Base-by-base conservation (phyloP, 2,113 vertebrate species). In the Spea bombifrons region DNA sequence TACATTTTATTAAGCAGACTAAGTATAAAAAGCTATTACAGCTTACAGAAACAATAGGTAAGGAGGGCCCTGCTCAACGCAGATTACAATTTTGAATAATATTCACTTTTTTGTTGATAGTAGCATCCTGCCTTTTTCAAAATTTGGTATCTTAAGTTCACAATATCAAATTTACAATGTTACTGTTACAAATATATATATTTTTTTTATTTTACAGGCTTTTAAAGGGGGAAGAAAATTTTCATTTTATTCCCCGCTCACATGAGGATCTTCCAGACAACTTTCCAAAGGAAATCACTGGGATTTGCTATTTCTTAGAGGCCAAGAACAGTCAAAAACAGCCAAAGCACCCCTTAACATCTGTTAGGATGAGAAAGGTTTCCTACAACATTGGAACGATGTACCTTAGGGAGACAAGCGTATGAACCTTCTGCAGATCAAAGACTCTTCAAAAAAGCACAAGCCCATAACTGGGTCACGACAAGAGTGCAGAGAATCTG, bases 381-480 rank as follows among this genome's bases (percentile, higher is more conserved):
- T 97, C 97, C 82, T 99, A 99, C 91, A 97, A 95, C 91, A 99
- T 99, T 3, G 97, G 97, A 84, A 99, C 97, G 86, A 99, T 99
- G 97, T 99, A 99, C 89, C 94, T 99, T 78, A 94, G 96, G 88
- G 97, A 99, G 89, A 99, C 97, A 2, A 99, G 97, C 90, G 91
- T 99, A 92, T 99, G 94, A 96, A 83, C 82, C 84, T 75, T 82
- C 86, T 81, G 57, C 82, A 84, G 86, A 87, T 89, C 85, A 86
- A 87, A 92, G 90, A 92, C 89, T 90, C 43, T 3, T 88, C 86
- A 81, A 73, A 87, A 91, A 92, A 93, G 91, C 91, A 93, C 90
- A 92, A 92, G 82, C 88, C 90, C 90, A 84, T 82, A 87, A 78
- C 78, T 86, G 90, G 89, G 89, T 90, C 90, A 82, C 5, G 66